These are phyloP conservation scores for Morbakka virulenta DNA, from an alignment of 30 jellyfish, hydroid and myxozoan genomes.

Conservation along the genomic window DNA sequence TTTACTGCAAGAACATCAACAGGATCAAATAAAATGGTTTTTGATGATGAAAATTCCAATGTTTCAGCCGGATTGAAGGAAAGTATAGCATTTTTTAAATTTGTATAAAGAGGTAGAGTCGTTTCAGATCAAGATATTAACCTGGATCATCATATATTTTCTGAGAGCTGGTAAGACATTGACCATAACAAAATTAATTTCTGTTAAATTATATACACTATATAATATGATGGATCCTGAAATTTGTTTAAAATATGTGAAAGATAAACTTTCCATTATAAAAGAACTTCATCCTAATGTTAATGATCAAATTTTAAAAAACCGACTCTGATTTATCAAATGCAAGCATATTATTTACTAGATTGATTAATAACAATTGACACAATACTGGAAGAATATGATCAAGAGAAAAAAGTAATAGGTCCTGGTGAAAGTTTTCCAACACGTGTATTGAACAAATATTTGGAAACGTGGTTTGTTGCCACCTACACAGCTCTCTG, in stretches of 20 bases:
- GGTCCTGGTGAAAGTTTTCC: background rate
- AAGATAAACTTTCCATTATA: background rate
- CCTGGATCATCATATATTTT: background rate
- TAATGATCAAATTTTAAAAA: too few species aligned
- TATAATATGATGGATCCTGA: too few species aligned
- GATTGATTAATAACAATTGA: background rate
- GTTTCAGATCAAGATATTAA: background rate
- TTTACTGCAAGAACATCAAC: too few species aligned
- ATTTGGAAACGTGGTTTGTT: background rate
- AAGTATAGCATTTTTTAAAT: too few species aligned
- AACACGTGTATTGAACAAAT: background rate
- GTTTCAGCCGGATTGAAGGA: too few species aligned
- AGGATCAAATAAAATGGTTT: too few species aligned
- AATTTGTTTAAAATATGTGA: background rate
- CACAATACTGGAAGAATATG: background rate
- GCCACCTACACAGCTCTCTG: background rate
- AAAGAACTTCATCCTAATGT: too few species aligned
- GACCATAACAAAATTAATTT: background rate
- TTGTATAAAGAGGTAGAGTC: background rate
- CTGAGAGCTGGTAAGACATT: conserved; percentile 1
- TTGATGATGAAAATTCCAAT: conserved; percentile 33
- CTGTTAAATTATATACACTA: background rate
- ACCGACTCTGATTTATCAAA: background rate
- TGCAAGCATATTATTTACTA: background rate
- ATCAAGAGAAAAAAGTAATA: background rate